These are phyloP conservation scores for Petrosia ficiformis DNA, from an alignment of 37 sponge, comb jelly and placozoan genomes.

Conservation along the genomic window DNA sequence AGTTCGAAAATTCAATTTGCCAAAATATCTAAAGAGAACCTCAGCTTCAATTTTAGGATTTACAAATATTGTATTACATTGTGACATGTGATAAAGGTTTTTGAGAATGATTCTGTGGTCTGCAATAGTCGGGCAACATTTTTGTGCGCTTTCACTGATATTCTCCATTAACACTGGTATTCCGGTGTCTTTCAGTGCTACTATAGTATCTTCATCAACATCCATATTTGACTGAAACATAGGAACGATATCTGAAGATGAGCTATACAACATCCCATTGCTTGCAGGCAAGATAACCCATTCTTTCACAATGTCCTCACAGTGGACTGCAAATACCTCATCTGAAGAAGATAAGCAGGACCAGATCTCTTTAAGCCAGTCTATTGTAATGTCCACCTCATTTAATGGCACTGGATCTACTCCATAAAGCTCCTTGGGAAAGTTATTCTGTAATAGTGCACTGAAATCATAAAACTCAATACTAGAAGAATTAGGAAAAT, in stretches of 20 bases:
- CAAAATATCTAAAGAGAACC: conserved; percentile 18
- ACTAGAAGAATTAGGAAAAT: conserved; percentile 9
- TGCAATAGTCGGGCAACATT: too few relatives aligned
- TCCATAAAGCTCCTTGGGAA: background rate
- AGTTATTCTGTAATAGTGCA: background rate
- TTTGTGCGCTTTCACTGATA: too few relatives aligned
- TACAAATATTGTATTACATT: background rate
- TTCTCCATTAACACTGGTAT: too few relatives aligned
- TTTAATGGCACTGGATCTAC: too few relatives aligned
- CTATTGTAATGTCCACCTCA: too few relatives aligned
- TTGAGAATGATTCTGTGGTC: too few relatives aligned
- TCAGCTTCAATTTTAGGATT: too few relatives aligned
- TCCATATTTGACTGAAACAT: background rate
- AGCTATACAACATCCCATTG: background rate
- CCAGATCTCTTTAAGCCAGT: too few relatives aligned
- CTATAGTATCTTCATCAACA: background rate
- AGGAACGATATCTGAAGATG: background rate
- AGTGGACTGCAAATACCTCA: background rate
- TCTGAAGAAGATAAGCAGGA: too few relatives aligned
- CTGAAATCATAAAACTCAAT: background rate
- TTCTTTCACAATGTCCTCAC: background rate
- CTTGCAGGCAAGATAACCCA: background rate
- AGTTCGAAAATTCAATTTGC: conserved; percentile 1
- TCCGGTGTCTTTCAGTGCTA: too few relatives aligned
- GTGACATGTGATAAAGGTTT: too few relatives aligned